A percentile compares a stretch with the other conserved stretches of the same genome.
phyloP scores from a whole-genome alignment of 2,888 invertebrate genomes.

The Thymelicus sylvestris region DNA sequence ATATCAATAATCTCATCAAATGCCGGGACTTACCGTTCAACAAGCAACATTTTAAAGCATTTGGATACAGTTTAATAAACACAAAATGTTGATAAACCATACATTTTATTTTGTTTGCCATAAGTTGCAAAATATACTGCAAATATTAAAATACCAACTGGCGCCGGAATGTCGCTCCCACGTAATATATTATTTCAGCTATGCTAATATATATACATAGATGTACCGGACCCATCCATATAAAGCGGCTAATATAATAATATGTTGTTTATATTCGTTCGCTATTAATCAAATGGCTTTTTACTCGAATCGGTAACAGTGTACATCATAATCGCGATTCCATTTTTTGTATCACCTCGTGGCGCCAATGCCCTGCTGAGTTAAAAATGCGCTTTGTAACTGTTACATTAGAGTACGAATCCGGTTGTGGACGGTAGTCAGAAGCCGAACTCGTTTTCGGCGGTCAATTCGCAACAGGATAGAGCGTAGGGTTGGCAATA shows the following conservation, averaged over 20 bases:
- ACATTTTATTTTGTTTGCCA: conserved; percentile 2
- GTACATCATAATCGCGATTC: conserved; percentile 43
- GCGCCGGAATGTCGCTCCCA: conserved; percentile 47
- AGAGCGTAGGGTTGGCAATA: conserved; percentile 24
- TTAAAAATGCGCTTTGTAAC: conserved; percentile 40
- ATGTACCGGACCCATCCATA: conserved; percentile 41
- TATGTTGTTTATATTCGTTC: conserved; percentile 58
- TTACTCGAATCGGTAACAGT: conserved; percentile 55
- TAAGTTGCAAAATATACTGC: conserved; percentile 11
- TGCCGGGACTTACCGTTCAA: too few species aligned
- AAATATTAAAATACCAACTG: conserved; percentile 39
- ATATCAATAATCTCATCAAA: too few species aligned
- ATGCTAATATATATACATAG: conserved; percentile 51
- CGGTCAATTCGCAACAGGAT: conserved; percentile 36
- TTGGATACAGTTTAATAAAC: too few species aligned
- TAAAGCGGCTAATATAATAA: conserved; percentile 35
- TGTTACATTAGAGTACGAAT: conserved; percentile 40
- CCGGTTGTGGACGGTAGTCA: conserved; percentile 34
- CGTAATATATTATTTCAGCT: conserved; percentile 46
- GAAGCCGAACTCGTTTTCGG: conserved; percentile 30
- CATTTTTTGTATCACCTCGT: conserved; percentile 46
- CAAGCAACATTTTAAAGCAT: too few species aligned
- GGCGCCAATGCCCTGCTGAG: conserved; percentile 53
- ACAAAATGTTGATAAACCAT: not conserved
- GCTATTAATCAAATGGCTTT: conserved; percentile 53